Evolutionary conservation across 2,113 vertebrate genomes (phyloP).

Genomic region (Anolis carolinensis): DNA sequence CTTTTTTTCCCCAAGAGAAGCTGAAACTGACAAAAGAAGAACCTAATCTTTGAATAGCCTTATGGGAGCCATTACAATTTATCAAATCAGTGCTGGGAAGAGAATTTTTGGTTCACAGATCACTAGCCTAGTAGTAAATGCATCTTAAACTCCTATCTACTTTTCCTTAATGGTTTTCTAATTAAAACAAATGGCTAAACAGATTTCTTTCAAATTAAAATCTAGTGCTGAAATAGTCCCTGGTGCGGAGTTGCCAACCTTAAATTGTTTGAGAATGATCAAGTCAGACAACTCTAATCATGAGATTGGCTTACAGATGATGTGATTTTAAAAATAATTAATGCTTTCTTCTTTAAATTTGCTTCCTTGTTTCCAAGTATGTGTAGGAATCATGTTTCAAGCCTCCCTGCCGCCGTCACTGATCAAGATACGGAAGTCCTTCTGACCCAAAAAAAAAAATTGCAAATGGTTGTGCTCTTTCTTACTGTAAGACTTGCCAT

Average conservation of each 20-base stretch:
- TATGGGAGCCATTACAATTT: conserved; percentile 24
- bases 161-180: conserved; percentile 46
- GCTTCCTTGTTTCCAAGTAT: conserved; percentile 2
- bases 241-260: neutral
- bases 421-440: neutral
- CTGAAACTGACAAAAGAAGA: neutral
- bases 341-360: conserved; percentile 36
- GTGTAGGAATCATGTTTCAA: neutral
- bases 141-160: conserved; percentile 30
- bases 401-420: neutral
- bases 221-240: conserved; percentile 25
- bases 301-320: conserved; percentile 40
- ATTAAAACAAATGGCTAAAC: conserved; percentile 7
- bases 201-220: conserved; percentile 41
- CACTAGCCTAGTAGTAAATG: conserved; percentile 9
- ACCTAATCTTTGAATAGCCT: neutral
- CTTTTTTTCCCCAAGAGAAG: neutral
- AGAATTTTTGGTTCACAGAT: conserved; percentile 38
- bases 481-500: neutral
- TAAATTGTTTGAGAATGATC: conserved; percentile 23
- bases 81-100: conserved; percentile 13
- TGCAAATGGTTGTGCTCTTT: neutral
- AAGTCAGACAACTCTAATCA: conserved; percentile 42
- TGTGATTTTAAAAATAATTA: conserved; percentile 45
- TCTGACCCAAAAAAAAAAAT: neutral